Evolutionary conservation across 2,113 vertebrate genomes (phyloP), one percentile per base, ranked within the genome.

Genomic region (Forbesichthys agassizii): DNA sequence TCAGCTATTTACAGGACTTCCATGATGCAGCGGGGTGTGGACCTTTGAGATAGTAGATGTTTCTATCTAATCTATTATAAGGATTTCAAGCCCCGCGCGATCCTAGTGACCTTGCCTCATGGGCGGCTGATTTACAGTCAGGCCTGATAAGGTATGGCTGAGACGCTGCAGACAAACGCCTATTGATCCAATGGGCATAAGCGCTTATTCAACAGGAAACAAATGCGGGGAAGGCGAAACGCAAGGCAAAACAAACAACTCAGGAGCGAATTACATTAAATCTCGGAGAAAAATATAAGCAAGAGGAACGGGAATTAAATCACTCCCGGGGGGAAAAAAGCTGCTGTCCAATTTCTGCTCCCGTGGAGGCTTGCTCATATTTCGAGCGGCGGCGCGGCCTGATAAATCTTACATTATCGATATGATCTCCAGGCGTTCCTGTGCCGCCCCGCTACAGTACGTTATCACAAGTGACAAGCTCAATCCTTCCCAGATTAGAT

Each of bases 361-460:
- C 76, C 61, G 70, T 80, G 55, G 82, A 86, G 85, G 79, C 73
- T 80, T 82, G 87, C 84, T 88, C 81, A 89, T 90, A 89, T 90
- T 89, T 89, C 80, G 86, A 86, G 84, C 77, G 7, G 85, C 69
- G 68, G 75, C 68, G 33, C 71, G 85, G 85, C 81, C 87, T 89
- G 90, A 93, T 93, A 89, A 90, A 92, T 92, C 86, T 90, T 86
- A 91, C 88, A 92, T 90, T 90, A 91, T 90, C 88, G 87, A 90
- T 92, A 87, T 86, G 85, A 88, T 92, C 90, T 90, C 74, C 83
- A 77, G 80, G 84, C 86, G 86, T 27, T 27, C 27, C 27, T 27
- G 27, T 27, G 27, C 80, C 80, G 75, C 47, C 83, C 89, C 88
- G 81, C 87, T 11, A 68, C 80, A 78, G 87, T 88, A 86, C 81